Percentiles rank a stretch among this genome's conserved stretches.
These are phyloP conservation scores for Potamarius usumacintae DNA, from an alignment of 2,113 vertebrate genomes.

Conservation along the genomic window DNA sequence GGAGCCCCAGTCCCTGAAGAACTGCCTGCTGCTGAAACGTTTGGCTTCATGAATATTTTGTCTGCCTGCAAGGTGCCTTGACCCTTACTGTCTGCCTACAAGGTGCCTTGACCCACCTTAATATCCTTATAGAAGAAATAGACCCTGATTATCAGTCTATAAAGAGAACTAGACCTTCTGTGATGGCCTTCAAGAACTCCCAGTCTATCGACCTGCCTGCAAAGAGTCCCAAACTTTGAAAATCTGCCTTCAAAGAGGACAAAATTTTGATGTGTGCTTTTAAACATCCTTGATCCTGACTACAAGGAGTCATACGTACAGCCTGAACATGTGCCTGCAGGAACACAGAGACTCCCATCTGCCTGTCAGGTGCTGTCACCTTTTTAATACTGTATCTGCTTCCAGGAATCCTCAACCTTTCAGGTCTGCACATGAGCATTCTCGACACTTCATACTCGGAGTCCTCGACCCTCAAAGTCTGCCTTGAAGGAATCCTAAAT, in stretches of 20 bases:
- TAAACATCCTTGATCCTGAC: not conserved
- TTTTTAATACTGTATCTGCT: not conserved
- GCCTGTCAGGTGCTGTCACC: not conserved
- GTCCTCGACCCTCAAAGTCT: not conserved
- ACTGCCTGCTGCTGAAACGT: not conserved
- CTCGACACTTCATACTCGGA: not conserved
- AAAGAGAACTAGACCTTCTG: not conserved
- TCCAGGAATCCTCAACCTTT: not conserved
- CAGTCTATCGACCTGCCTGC: not conserved
- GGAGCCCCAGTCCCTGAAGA: not conserved
- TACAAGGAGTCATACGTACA: no score
- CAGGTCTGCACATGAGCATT: not conserved
- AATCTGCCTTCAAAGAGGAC: not conserved
- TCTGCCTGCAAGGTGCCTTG: not conserved
- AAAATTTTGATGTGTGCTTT: not conserved
- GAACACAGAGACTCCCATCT: not conserved
- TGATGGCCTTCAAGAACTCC: not conserved
- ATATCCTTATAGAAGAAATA: not conserved
- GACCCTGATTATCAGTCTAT: no score
- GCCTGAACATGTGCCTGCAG: not conserved
- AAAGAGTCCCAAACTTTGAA: not conserved
- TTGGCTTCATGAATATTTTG: not conserved
- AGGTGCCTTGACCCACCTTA: not conserved
- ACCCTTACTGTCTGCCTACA: not conserved
- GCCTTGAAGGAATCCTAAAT: not conserved